phyloP scores from a whole-genome alignment of 2,113 vertebrate species.

The Accipiter cooperii region DNA sequence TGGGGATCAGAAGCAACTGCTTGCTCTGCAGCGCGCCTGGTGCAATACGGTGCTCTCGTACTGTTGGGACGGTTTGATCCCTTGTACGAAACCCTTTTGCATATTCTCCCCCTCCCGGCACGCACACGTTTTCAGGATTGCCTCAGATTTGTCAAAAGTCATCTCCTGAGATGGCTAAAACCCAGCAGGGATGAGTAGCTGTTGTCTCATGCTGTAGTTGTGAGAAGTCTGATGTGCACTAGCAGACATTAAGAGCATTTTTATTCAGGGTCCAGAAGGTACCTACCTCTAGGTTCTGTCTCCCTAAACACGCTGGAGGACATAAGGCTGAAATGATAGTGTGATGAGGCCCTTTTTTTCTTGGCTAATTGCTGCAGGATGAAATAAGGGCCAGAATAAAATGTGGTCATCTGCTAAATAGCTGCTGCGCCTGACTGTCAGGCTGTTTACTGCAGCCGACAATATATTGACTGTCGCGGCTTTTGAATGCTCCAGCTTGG shows the following conservation, averaged over 20 bases:
- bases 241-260: background rate
- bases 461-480: fast-evolving
- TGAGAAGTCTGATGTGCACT: background rate
- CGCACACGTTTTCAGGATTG: background rate
- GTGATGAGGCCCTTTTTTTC: background rate
- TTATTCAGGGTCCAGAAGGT: background rate
- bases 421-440: background rate
- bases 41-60: fast-evolving
- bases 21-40: background rate
- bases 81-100: background rate
- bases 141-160: background rate
- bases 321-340: background rate
- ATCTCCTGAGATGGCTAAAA: background rate
- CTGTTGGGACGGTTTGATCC: background rate
- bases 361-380: background rate
- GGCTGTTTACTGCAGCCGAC: background rate
- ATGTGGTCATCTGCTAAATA: background rate
- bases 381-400: background rate
- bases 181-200: background rate
- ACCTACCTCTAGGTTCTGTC: background rate
- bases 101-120: fast-evolving
- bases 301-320: background rate
- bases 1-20: background rate
- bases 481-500: background rate
- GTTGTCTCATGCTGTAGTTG: background rate